These are phyloP conservation scores for Peromyscus leucopus DNA, from an alignment of 2,113 vertebrate genomes.

Conservation along the genomic window DNA sequence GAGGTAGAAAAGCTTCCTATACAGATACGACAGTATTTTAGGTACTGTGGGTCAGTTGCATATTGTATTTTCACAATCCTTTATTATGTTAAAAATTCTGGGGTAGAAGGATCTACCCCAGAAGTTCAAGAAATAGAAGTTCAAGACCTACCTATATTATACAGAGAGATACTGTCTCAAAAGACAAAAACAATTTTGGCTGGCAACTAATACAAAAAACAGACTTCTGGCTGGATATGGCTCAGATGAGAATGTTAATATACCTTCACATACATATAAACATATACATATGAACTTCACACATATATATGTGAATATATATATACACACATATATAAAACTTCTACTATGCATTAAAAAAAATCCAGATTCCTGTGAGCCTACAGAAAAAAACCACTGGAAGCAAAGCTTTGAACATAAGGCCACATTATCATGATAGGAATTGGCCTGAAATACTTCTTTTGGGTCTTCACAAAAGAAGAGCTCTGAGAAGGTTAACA, in stretches of 20 bases:
- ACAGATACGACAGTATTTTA: not conserved
- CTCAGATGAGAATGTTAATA: not conserved
- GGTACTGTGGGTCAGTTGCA: not conserved
- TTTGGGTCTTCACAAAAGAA: not conserved
- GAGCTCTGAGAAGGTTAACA: not conserved
- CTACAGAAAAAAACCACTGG: constrained; percentile 21
- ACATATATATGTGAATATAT: not conserved
- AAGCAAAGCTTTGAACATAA: constrained; percentile 27
- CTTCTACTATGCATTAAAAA: not conserved
- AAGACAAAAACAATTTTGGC: constrained; percentile 13
- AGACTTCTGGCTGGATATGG: constrained; percentile 30
- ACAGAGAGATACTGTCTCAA: not conserved
- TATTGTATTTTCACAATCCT: constrained; percentile 32
- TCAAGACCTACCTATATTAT: not conserved
- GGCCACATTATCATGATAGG: not conserved
- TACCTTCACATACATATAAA: not conserved
- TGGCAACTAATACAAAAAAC: constrained; percentile 29
- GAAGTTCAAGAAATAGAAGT: not conserved
- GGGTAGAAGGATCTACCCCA: not conserved
- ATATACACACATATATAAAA: not conserved
- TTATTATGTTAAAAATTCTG: not conserved
- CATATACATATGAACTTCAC: not conserved
- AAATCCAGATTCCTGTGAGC: not conserved
- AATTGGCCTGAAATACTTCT: not conserved
- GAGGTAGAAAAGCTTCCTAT: not conserved